Evolutionary conservation across 2,113 vertebrate genomes (phyloP), one percentile per base, ranked within the genome.

Genomic region (Anarhynchus alexandrinus): DNA sequence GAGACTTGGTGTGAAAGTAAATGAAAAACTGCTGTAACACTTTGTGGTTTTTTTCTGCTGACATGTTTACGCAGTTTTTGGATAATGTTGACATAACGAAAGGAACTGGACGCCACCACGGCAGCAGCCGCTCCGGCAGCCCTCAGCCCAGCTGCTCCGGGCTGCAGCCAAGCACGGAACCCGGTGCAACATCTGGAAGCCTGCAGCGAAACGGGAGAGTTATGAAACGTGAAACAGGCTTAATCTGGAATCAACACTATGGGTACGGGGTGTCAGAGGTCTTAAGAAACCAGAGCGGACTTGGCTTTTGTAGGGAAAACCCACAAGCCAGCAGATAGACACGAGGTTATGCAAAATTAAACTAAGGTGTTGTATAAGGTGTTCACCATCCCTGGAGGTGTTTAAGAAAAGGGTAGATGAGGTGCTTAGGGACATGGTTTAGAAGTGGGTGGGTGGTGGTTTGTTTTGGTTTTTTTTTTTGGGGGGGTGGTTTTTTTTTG

Each of bases 351-450:
- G 25, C 32, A 49, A 57, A 94, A 86, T 40, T 14, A 21, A 88
- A 85, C 12, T 8, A n/a, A 16, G 25, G 30, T 8, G 0, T 15
- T 57, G 49, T 1, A 0, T n/a, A n/a, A n/a, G n/a, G n/a, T n/a
- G n/a, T n/a, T n/a, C n/a, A n/a, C n/a, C n/a, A n/a, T n/a, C n/a
- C n/a, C n/a, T n/a, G n/a, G n/a, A n/a, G n/a, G n/a, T n/a, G n/a
- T n/a, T n/a, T n/a, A n/a, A n/a, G n/a, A n/a, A n/a, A n/a, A n/a
- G n/a, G n/a, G n/a, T n/a, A n/a, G n/a, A n/a, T n/a, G n/a, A n/a
- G n/a, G n/a, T n/a, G n/a, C n/a, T n/a, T n/a, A n/a, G n/a, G n/a
- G n/a, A n/a, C n/a, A n/a, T n/a, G n/a, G n/a, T n/a, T n/a, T n/a
- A n/a, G n/a, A n/a, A n/a, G n/a, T n/a, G n/a, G n/a, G n/a, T n/a